phyloP scores from a whole-genome alignment of 2,797 vertebrate species.

The Lates japonicus region DNA sequence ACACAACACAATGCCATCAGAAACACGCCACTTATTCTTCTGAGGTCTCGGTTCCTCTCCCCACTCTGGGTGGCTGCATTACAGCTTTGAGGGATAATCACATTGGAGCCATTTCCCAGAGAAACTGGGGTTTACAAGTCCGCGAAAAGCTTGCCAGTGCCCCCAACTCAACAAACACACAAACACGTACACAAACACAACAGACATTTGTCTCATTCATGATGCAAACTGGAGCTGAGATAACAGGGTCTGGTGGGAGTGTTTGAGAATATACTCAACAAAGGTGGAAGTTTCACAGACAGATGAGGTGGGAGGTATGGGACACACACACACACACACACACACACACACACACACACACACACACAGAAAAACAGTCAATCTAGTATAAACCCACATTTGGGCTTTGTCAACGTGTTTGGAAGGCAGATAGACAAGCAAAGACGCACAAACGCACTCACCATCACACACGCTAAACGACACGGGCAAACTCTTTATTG shows the following conservation, averaged over 20 bases:
- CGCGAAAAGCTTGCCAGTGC: constrained; percentile 54
- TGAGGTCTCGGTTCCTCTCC: constrained; percentile 50
- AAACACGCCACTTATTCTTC: constrained; percentile 49
- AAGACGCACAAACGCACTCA: constrained; percentile 59
- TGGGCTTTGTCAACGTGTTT: constrained; percentile 58
- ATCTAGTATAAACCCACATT: constrained; percentile 64
- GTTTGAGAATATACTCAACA: constrained; percentile 64
- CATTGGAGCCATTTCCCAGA: constrained; percentile 51
- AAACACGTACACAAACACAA: constrained; percentile 17
- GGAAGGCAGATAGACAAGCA: constrained; percentile 61
- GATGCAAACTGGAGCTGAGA: constrained; percentile 78
- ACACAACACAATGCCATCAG: constrained; percentile 38
- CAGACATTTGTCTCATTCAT: constrained; percentile 62
- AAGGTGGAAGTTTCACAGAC: constrained; percentile 67
- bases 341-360: constrained; percentile 21
- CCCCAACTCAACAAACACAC: constrained; percentile 37
- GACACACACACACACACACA: constrained; percentile 27
- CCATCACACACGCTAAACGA: constrained; percentile 64
- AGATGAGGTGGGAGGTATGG: constrained; percentile 70
- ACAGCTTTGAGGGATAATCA: constrained; percentile 65
- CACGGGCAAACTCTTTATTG: constrained; percentile 71
- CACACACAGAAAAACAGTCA: constrained; percentile 46
- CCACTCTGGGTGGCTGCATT: constrained; percentile 63
- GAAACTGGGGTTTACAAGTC: constrained; percentile 64
- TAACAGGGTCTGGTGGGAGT: constrained; percentile 72